Evolutionary conservation across 2,888 invertebrate species (phyloP), one percentile per base, ranked within the genome.

Genomic region (Dione vanillae): DNA sequence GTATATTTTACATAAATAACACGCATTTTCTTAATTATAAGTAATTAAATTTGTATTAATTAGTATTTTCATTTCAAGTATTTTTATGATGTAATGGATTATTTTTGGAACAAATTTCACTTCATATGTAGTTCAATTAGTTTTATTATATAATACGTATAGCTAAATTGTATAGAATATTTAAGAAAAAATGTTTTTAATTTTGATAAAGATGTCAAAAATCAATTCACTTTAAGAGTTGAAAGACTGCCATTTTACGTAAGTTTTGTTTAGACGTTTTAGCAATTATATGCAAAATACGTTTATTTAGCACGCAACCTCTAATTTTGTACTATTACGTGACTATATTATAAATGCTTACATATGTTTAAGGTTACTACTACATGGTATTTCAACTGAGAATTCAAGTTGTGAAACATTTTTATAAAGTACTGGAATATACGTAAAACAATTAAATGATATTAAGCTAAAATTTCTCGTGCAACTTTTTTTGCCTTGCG

Each of bases 211-310:
- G 5, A 27, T 27, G 5, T 27, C 5, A 27, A 41, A 41, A 11
- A 43, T 12, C 1, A 12, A 3, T 43, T 12, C 12, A 12, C 12
- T 43, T 2, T 43, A 11, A 43, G 16, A 47, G 10, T 43, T 20
- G 19, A 40, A 58, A 58, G 20, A 59, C 20, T 20, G 14, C n/a
- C n/a, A 27, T 27, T 61, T 62, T 68, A 54, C 68, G 47, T 64
- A 69, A 68, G 20, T 35, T 64, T 43, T 27, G 77, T 79, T 81
- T 75, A 78, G 77, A 79, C 66, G 75, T 76, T 66, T 81, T 83
- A 83, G 80, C 83, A 70, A 41, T 54, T 52, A 54, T 65, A 77
- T 77, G 83, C 76, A 72, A 83, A n/a, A 85, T 75, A 73, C 77
- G 74, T 80, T 79, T 79, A 80, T 72, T 85, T 83, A 81, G 78